Base-by-base conservation (phyloP, 2,888 invertebrate genomes). In the Caradrina clavipalpis region DNA sequence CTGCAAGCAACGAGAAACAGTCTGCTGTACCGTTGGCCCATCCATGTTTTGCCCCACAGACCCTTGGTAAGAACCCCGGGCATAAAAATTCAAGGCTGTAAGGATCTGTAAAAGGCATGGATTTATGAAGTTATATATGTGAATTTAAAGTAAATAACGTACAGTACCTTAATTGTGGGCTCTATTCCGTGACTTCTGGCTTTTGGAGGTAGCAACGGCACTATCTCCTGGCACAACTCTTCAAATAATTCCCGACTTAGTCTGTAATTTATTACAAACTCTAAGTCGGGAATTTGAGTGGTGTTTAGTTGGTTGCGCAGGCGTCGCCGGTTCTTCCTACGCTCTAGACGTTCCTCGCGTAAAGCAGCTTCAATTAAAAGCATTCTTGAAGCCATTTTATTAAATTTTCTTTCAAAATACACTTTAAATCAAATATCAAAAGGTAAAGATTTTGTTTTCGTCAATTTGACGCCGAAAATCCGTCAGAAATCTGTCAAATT, bases 31-130 rank as follows among this genome's bases (percentile, higher is more conserved):
- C 53, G 26, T 26, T 15, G 53, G 53, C 26, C 22, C 26, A 26
- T 53, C 53, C 26, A 53, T 26, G 53, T 53, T 53, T 53, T 53
- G 53, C 17, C 53, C 53, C 13, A 53, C 53, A 26, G 53, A 53
- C 15, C 53, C 21, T 26, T n/a, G n/a, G n/a, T n/a, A n/a, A n/a
- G n/a, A n/a, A n/a, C n/a, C n/a, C n/a, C n/a, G n/a, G n/a, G n/a
- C 26, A 53, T 53, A 53, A 53, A 53, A 53, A 26, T 53, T 53
- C 53, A 53, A 53, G 53, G 22, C 53, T 17, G 11, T 53, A 53
- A 53, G 53, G 5, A 53, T 26, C 22, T 53, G 53, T 26, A 26
- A 53, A 53, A 53, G 17, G 22, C 22, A 22, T 11, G 5, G 26
- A 5, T 4, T 26, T 26, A 26, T 26, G 26, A 26, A 26, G 2